Evolutionary conservation across 2,797 vertebrate species (phyloP).

Genomic region (Urophycis tenuis): DNA sequence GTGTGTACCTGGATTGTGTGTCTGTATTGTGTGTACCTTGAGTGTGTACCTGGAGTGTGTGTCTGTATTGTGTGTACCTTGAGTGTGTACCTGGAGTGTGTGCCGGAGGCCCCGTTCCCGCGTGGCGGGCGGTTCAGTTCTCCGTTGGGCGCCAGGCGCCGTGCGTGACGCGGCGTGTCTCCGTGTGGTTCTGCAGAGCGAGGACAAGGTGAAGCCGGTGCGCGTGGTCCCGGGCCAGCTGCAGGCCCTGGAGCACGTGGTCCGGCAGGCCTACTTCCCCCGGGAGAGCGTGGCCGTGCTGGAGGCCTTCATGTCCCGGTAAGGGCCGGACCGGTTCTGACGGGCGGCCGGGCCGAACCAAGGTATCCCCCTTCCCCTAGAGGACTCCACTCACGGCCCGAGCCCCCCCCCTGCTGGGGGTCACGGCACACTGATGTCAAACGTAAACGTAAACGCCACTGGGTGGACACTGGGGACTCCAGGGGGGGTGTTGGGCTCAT

Average conservation of each 20-base stretch:
- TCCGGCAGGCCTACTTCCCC: conserved; percentile 92
- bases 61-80: too few relatives aligned
- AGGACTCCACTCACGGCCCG: not conserved
- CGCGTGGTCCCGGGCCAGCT: conserved; percentile 85
- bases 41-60: too few relatives aligned
- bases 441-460: not conserved
- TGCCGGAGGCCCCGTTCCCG: too few relatives aligned
- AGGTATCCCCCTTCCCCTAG: conserved; percentile 40
- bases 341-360: conserved; percentile 45
- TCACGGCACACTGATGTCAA: not conserved
- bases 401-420: not conserved
- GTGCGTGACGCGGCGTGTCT: too few relatives aligned
- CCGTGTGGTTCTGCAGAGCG: conserved; percentile 83
- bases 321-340: conserved; percentile 68
- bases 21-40: too few relatives aligned
- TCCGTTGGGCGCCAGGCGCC: too few relatives aligned
- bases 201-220: conserved; percentile 87
- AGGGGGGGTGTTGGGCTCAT: too few relatives aligned
- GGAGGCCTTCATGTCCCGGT: conserved; percentile 82
- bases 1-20: too few relatives aligned
- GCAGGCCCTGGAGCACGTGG: conserved; percentile 82
- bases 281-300: conserved; percentile 79
- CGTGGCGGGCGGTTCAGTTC: too few relatives aligned
- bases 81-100: too few relatives aligned
- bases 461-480: not conserved